Evolutionary conservation across 2,888 invertebrate species (phyloP).

Genomic region (Aspidiotus rigidus): DNA sequence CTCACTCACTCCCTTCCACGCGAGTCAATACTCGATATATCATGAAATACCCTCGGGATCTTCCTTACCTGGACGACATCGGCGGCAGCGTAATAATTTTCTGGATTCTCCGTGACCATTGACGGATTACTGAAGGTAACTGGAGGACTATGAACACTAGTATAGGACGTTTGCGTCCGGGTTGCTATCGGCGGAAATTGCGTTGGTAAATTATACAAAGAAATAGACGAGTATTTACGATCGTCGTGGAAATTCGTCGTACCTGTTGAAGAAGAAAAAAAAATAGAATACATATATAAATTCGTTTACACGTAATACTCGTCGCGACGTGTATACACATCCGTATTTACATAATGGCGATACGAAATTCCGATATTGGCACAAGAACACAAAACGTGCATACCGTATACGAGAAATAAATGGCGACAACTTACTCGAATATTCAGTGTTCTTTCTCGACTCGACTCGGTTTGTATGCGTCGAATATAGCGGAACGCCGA

Average conservation of each 20-base stretch:
- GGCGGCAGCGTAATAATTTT: slow-evolving; percentile 68
- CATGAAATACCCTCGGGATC: background rate
- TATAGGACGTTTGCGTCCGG: slow-evolving; percentile 42
- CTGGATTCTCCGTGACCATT: slow-evolving; percentile 42
- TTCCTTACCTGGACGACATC: slow-evolving; percentile 59
- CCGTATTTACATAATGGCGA: no score
- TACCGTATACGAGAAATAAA: background rate
- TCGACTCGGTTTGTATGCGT: slow-evolving; percentile 45
- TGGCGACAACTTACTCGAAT: slow-evolving; percentile 37
- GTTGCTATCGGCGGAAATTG: slow-evolving; percentile 46
- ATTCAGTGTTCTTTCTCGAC: slow-evolving; percentile 49
- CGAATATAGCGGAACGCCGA: slow-evolving; percentile 47
- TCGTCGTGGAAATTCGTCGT: slow-evolving; percentile 42
- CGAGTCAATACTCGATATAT: background rate
- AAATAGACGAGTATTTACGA: slow-evolving; percentile 48
- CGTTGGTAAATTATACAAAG: slow-evolving; percentile 48
- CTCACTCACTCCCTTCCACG: no score
- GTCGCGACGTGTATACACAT: no score
- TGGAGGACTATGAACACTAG: slow-evolving; percentile 5
- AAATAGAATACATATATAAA: no score
- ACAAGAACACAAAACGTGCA: no score
- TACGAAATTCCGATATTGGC: no score
- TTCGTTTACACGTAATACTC: no score
- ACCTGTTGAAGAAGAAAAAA: background rate
- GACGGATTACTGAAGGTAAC: background rate